A percentile compares a stretch with the other conserved stretches of the same genome.
Conservation (phyloP, 2,113 vertebrate species). For the Gasterosteus nipponicus region DNA sequence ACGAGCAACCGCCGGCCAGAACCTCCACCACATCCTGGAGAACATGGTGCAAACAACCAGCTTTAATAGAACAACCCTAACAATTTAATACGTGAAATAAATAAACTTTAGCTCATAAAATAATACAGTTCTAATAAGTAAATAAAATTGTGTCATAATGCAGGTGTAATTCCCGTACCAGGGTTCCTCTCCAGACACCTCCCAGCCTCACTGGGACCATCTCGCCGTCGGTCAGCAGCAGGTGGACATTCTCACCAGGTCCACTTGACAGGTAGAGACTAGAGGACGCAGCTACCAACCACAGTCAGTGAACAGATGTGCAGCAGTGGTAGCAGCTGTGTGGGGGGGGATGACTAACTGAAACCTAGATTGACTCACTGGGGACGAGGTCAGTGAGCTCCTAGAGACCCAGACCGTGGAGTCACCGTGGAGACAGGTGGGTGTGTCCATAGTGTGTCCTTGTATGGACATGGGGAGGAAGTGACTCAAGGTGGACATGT, state of each 20-base stretch:
- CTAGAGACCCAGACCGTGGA: constrained; percentile 78
- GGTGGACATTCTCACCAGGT: constrained; percentile 86
- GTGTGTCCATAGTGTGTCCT: too few relatives aligned
- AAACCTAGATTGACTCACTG: constrained; percentile 73
- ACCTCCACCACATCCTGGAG: constrained; percentile 17
- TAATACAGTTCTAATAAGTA: not conserved
- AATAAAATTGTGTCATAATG: not conserved
- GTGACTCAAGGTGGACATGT: too few relatives aligned
- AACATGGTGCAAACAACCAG: not conserved
- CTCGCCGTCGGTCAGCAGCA: constrained; percentile 81
- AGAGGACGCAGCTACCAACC: not conserved
- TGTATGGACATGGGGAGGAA: too few relatives aligned
- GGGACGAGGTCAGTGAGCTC: constrained; percentile 1
- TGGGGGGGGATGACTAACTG: constrained; percentile 71
- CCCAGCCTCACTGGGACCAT: constrained; percentile 77
- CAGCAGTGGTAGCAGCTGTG: constrained; percentile 79
- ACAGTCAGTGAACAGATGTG: not conserved
- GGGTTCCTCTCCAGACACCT: constrained; percentile 73
- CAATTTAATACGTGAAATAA: not conserved
- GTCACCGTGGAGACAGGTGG: too few relatives aligned
- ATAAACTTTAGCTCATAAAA: not conserved
- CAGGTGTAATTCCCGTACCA: constrained; percentile 17
- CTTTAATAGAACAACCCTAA: not conserved
- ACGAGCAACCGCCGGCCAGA: constrained; percentile 35
- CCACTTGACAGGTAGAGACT: constrained; percentile 75